Percentiles rank a stretch among this genome's conserved stretches.
These are phyloP conservation scores for Sinosuthora webbiana DNA, from an alignment of 2,113 vertebrate species.

Conservation along the genomic window DNA sequence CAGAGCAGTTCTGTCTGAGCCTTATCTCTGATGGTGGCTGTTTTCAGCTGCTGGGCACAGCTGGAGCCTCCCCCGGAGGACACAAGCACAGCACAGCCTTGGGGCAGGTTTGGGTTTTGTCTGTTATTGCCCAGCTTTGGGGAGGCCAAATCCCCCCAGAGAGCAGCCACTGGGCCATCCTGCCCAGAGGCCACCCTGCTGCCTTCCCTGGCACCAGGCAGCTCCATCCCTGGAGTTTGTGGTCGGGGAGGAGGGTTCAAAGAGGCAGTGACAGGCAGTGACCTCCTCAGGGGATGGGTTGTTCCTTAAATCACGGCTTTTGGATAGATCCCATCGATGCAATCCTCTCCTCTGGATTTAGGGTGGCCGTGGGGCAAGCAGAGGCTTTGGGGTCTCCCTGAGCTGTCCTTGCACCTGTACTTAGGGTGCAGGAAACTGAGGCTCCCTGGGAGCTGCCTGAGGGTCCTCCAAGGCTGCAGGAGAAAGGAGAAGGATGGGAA, in stretches of 20 bases:
- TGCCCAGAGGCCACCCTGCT: background rate
- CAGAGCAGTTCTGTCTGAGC: background rate
- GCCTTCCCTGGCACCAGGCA: background rate
- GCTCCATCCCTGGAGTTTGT: background rate
- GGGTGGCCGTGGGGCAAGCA: background rate
- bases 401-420: background rate
- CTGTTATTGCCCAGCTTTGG: background rate
- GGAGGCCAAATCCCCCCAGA: background rate
- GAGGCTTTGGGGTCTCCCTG: background rate
- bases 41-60: background rate
- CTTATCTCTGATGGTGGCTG: background rate
- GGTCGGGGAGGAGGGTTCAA: background rate
- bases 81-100: background rate
- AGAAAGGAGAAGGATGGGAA: background rate
- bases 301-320: background rate
- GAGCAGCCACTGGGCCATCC: background rate
- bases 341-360: background rate
- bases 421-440: background rate
- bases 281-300: background rate
- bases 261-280: background rate
- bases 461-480: accelerated
- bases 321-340: background rate
- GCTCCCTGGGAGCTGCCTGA: background rate
- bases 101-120: background rate
- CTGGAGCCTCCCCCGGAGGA: background rate